These are phyloP conservation scores for Seira sanloemensis DNA, from an alignment of 2,888 invertebrate species.

Conservation along the genomic window DNA sequence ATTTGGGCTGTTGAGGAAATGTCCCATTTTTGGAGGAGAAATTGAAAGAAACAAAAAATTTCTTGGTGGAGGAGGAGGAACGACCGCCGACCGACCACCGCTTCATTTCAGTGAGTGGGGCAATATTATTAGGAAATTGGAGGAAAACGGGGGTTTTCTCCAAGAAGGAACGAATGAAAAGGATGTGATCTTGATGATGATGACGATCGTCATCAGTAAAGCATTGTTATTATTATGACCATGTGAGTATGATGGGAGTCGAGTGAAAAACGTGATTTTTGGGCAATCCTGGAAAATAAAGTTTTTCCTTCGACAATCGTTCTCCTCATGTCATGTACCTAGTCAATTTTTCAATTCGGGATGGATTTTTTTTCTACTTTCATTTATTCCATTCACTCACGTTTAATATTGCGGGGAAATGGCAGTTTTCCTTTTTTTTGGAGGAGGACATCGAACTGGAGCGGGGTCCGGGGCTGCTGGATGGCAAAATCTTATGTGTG, in stretches of 20 bases:
- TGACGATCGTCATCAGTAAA: background rate
- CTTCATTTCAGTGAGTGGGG: background rate
- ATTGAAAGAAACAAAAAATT: no score
- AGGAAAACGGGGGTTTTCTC: background rate
- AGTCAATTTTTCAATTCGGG: no score
- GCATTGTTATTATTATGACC: background rate
- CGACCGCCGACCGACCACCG: background rate
- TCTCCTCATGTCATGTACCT: no score
- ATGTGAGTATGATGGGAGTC: no score
- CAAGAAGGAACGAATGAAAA: no score
- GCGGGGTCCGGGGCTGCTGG: background rate
- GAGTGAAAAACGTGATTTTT: no score
- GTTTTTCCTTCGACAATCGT: no score
- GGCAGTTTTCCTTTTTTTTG: constrained; percentile 30
- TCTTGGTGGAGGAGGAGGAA: background rate
- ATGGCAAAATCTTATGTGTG: background rate
- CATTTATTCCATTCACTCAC: no score
- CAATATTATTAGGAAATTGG: background rate
- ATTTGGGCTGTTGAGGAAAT: constrained; percentile 15
- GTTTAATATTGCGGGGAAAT: no score
- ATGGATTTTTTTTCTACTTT: no score
- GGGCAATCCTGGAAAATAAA: no score
- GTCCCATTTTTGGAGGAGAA: background rate
- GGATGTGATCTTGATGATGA: background rate
- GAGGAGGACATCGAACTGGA: background rate